Evolutionary conservation across 2,797 vertebrate genomes (phyloP), one percentile per base, ranked within the genome.

Genomic region (Esox lucius): DNA sequence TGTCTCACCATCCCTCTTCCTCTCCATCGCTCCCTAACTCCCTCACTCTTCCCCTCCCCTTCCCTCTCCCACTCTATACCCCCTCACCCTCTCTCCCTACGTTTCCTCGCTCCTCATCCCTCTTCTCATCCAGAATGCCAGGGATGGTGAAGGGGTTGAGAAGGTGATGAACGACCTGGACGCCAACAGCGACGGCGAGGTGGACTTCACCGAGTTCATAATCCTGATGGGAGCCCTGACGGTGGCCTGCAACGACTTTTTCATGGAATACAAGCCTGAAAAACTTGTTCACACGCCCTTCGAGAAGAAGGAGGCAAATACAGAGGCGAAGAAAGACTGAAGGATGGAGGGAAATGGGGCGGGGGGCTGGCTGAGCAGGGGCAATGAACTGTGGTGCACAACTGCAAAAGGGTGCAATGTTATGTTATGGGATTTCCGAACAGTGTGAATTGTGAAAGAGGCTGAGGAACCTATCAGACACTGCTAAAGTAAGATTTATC

Each of bases 191-290:
- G 94, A 95, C 16, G 94, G 94, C 3, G 94, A 94, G 87, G 94
- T 95, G 91, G 94, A 95, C 91, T 95, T 94, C 90, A 95, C 94
- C 13, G 94, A 95, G 90, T 94, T 94, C 87, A 94, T 94, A 85
- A 99, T 98, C 68, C 92, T 99, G 46, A 97, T 99, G 0, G 98
- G 98, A 8, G 97, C 98, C 77, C 91, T 99, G 22, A 98, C 98
- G 0, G 98, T 99, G 89, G 97, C 94, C 95, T 99, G 94, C 94
- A 97, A 89, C 81, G 96, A 91, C 96, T 99, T 95, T 96, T 97
- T 85, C 78, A 83, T 93, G 68, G 94, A 94, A 78, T 88, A 76
- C 75, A 91, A 98, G 84, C 90, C 95, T 0, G 97, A 98, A 0
- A 87, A 95, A n/a, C 56, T 61, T 1, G 56, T 61, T 22, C 56